Conservation (phyloP, 2,797 vertebrate genomes). For the Aeoliscus strigatus region DNA sequence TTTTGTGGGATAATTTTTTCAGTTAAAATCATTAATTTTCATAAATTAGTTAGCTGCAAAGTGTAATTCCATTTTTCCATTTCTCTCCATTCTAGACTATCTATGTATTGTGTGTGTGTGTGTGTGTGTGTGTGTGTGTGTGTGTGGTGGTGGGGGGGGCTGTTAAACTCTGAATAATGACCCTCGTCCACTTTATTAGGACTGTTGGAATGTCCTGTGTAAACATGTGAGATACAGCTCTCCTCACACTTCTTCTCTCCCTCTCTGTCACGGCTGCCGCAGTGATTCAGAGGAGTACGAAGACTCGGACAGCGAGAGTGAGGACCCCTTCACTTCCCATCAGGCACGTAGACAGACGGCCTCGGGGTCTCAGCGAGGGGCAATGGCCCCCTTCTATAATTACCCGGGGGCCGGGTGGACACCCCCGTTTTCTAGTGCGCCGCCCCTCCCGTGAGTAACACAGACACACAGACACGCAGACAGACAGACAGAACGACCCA, state of each 20-base stretch:
- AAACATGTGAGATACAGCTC: no score
- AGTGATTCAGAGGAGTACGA: conserved; percentile 81
- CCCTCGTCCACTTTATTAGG: neutral
- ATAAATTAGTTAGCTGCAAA: no score
- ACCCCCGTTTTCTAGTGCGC: conserved; percentile 83
- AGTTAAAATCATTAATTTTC: no score
- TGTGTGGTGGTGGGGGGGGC: neutral
- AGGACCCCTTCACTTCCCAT: conserved; percentile 84
- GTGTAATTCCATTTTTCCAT: no score
- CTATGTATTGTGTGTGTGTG: no score
- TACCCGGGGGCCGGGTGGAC: conserved; percentile 82
- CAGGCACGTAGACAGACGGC: conserved; percentile 84
- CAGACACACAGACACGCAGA: conserved; percentile 76
- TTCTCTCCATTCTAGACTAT: no score
- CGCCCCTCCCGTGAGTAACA: conserved; percentile 84
- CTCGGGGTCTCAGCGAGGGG: conserved; percentile 81
- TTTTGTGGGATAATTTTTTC: no score
- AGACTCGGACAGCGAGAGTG: conserved; percentile 83
- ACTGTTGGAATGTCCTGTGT: no score
- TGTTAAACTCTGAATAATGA: neutral
- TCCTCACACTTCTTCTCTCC: conserved; percentile 30
- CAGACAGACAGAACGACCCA: conserved; percentile 69
- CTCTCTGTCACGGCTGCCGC: conserved; percentile 45
- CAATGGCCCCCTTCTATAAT: conserved; percentile 83
- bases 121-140: neutral